Evolutionary conservation across 2,797 vertebrate genomes (phyloP).

Genomic region (Halcyon badia): DNA sequence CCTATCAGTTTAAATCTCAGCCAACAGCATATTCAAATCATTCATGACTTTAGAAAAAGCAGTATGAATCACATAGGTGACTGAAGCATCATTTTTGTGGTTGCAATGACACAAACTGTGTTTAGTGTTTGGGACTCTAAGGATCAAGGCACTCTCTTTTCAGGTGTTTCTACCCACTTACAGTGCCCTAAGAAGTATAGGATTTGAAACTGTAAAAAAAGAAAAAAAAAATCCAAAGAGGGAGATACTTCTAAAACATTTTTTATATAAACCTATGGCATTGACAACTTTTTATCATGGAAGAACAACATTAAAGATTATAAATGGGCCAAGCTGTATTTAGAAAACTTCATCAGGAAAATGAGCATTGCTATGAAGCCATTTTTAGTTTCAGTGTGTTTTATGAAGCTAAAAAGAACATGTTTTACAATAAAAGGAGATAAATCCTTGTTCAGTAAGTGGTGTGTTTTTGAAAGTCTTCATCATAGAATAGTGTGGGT

Average conservation of each 20-base stretch:
- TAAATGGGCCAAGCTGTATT: not conserved
- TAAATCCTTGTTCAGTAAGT: not conserved
- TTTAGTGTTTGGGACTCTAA: not conserved
- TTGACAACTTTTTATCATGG: not conserved
- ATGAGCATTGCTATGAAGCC: not conserved
- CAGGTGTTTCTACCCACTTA: not conserved
- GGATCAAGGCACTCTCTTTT: not conserved
- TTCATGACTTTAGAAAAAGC: conserved; percentile 20
- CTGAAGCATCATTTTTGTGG: not conserved
- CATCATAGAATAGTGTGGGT: not conserved
- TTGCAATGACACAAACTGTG: not conserved
- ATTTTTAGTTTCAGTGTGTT: not conserved
- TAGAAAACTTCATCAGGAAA: not conserved
- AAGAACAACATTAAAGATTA: not conserved
- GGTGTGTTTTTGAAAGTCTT: not conserved
- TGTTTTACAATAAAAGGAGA: not conserved
- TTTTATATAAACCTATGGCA: not conserved
- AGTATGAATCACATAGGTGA: not conserved
- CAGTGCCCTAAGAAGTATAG: not conserved
- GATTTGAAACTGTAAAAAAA: not conserved
- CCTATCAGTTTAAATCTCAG: conserved; percentile 14
- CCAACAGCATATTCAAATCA: not conserved
- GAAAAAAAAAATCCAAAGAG: not conserved
- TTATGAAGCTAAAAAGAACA: not conserved
- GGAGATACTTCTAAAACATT: not conserved